These are phyloP conservation scores for Ceryle rudis DNA, from an alignment of 2,797 vertebrate genomes.

Conservation along the genomic window DNA sequence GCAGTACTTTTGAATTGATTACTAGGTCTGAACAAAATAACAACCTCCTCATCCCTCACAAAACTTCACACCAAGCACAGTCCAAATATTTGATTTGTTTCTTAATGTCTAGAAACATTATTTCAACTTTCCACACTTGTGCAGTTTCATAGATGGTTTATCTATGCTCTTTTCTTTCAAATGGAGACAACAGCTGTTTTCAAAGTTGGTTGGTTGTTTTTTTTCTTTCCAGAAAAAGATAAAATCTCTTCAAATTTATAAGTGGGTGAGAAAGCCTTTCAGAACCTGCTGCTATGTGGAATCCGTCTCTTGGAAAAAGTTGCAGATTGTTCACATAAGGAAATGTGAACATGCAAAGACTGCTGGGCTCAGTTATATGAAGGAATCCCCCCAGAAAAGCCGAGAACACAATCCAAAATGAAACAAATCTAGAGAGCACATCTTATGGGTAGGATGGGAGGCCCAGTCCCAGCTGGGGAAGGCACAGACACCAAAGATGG, in stretches of 20 bases:
- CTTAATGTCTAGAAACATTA: neutral
- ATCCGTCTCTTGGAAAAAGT: neutral
- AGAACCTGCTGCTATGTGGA: neutral
- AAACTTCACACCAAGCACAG: neutral
- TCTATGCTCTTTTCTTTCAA: neutral
- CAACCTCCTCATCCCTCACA: neutral
- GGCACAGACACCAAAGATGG: neutral
- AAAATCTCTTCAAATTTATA: neutral
- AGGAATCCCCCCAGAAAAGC: neutral
- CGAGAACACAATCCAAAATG: neutral
- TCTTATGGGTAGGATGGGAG: neutral
- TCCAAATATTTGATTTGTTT: neutral
- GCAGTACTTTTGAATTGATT: neutral
- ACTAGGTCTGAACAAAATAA: neutral
- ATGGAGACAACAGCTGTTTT: neutral
- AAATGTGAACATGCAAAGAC: neutral
- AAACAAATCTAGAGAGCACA: neutral
- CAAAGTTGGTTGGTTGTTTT: neutral
- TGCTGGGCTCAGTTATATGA: neutral
- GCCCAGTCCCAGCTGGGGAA: neutral
- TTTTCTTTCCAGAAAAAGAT: neutral
- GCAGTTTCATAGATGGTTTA: neutral
- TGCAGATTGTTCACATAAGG: neutral
- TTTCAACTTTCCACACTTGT: neutral
- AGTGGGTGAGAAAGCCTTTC: neutral